Evolutionary conservation across 2,797 vertebrate species (phyloP).

Genomic region (Sebastes hopkinsi): DNA sequence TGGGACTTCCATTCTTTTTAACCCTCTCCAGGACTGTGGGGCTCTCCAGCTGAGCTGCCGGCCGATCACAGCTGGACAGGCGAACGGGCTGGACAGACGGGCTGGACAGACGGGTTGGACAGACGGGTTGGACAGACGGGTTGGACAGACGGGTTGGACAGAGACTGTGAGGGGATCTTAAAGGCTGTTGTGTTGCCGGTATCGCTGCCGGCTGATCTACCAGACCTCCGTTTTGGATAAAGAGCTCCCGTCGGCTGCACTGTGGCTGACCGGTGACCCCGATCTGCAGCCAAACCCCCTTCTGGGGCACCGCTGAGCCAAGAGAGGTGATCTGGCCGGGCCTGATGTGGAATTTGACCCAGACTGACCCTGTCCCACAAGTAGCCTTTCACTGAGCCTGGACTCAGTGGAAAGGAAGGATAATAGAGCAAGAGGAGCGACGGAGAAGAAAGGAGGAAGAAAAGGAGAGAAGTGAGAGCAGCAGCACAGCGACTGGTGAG

Average conservation of each 20-base stretch:
- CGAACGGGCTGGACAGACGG: background rate
- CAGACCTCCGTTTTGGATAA: constrained; percentile 22
- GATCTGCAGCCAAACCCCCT: constrained; percentile 37
- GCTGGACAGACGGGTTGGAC: constrained; percentile 5
- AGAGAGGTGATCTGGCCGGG: constrained; percentile 44
- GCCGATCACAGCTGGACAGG: constrained; percentile 14
- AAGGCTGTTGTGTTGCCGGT: constrained; percentile 8
- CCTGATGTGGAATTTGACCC: constrained; percentile 82
- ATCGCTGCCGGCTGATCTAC: constrained; percentile 7
- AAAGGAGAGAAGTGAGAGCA: constrained; percentile 57
- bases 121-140: background rate
- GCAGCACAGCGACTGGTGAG: constrained; percentile 67
- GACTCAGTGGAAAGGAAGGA: constrained; percentile 47
- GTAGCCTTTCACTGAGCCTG: constrained; percentile 70
- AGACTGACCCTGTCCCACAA: constrained; percentile 70
- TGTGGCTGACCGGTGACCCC: constrained; percentile 45
- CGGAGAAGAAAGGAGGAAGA: constrained; percentile 49
- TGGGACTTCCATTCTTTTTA: constrained; percentile 38
- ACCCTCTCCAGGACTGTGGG: constrained; percentile 48
- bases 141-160: constrained; percentile 1
- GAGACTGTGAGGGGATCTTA: constrained; percentile 16
- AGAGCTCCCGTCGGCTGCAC: constrained; percentile 7
- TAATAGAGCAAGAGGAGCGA: constrained; percentile 60
- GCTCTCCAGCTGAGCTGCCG: constrained; percentile 5
- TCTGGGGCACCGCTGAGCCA: constrained; percentile 61